Percentiles rank a stretch among this genome's conserved stretches.
These are phyloP conservation scores for Grammomys surdaster DNA, from an alignment of 2,113 vertebrate genomes.

Conservation along the genomic window DNA sequence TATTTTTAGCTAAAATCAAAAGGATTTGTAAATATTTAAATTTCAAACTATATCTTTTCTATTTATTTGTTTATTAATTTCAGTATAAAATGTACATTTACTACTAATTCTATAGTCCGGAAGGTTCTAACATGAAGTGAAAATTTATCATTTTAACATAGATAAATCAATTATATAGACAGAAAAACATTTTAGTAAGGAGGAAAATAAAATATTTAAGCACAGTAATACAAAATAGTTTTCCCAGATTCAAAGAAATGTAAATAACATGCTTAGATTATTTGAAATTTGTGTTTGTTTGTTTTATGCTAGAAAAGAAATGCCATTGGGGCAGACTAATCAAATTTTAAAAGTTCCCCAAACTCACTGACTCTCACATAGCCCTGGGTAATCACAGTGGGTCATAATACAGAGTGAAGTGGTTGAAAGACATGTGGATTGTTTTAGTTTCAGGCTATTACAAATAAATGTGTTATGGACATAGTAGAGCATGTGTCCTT, in stretches of 20 bases:
- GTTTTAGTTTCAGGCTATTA: too few relatives aligned
- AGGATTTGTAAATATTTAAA: not conserved
- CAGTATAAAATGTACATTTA: not conserved
- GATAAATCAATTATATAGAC: not conserved
- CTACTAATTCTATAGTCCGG: too few relatives aligned
- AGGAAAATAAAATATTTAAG: slow-evolving; percentile 25
- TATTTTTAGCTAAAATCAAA: not conserved
- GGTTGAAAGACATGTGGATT: too few relatives aligned
- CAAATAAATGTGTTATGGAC: too few relatives aligned
- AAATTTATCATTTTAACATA: not conserved
- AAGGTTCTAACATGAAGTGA: not conserved
- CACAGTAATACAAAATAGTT: not conserved
- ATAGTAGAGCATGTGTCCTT: too few relatives aligned
- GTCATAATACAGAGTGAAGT: not conserved
- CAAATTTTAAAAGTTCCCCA: not conserved
- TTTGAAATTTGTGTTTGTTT: slow-evolving; percentile 23
- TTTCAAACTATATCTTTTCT: not conserved
- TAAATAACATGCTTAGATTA: slow-evolving; percentile 1
- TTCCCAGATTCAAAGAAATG: slow-evolving; percentile 24
- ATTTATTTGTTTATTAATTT: not conserved
- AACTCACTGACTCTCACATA: not conserved
- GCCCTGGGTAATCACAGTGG: not conserved
- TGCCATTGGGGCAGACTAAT: not conserved
- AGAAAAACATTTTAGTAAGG: not conserved
- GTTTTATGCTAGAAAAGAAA: slow-evolving; percentile 51